phyloP scores from a whole-genome alignment of 2,888 invertebrate genomes.

The Agonopterix arenella region DNA sequence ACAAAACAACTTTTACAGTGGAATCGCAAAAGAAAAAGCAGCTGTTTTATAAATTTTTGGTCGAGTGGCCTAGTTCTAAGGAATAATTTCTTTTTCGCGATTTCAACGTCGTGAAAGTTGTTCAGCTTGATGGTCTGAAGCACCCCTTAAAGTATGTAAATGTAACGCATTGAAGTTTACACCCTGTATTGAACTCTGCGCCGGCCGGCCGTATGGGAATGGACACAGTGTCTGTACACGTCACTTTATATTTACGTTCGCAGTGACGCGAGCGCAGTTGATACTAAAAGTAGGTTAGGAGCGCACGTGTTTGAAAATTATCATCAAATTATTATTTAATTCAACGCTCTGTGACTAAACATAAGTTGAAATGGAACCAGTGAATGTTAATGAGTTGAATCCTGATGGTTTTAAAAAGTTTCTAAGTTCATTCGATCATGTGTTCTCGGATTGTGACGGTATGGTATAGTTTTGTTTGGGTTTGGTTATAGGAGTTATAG shows the following conservation, averaged over 20 bases:
- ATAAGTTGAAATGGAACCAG: slow-evolving; percentile 27
- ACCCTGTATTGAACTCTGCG: too few species aligned
- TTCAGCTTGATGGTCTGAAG: too few species aligned
- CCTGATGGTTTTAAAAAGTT: slow-evolving; percentile 64
- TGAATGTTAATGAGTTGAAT: slow-evolving; percentile 56
- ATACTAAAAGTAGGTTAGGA: slow-evolving; percentile 34
- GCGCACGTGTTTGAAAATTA: slow-evolving; percentile 36
- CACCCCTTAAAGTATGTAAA: too few species aligned
- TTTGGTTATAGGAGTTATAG: background rate
- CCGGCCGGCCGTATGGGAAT: too few species aligned
- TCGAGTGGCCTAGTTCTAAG: too few species aligned
- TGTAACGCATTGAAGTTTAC: too few species aligned
- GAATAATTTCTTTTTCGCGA: too few species aligned
- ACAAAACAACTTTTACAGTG: too few species aligned
- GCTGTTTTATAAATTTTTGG: too few species aligned
- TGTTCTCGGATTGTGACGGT: slow-evolving; percentile 89
- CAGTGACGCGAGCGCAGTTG: slow-evolving; percentile 52
- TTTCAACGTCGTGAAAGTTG: too few species aligned
- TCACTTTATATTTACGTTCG: slow-evolving; percentile 32
- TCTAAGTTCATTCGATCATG: slow-evolving; percentile 81
- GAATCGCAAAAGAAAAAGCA: too few species aligned
- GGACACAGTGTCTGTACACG: slow-evolving; percentile 23
- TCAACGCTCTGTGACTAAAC: slow-evolving; percentile 3
- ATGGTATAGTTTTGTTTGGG: slow-evolving; percentile 31
- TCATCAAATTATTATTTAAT: background rate